Base-by-base conservation (phyloP, 2,888 invertebrate species). In the Xestia sexstrigata region DNA sequence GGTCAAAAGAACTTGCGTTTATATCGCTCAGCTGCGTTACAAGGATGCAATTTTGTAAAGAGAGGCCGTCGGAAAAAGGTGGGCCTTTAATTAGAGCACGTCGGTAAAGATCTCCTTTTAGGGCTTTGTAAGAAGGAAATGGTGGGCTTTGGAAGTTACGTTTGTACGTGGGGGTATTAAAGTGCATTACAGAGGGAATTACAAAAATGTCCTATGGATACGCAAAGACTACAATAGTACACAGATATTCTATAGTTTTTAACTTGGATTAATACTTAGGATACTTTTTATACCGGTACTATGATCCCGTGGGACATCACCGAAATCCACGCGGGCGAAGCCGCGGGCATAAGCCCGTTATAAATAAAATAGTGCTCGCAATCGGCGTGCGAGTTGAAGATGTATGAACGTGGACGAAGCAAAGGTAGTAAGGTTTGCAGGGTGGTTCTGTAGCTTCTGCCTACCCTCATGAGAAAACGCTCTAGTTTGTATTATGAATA, bases 31-130 rank as follows among this genome's bases (percentile, higher is more conserved):
- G 79, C 82, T 84, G 78, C 69, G 75, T 49, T 26, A 72, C 30
- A 62, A 82, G 74, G 78, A 82, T 86, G 82, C 82, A 82, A 86
- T 86, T 79, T 84, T 69, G 74, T 65, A 69, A 75, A 76, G 68
- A 81, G 78, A 39, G 30, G 55, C n/a, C 81, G 35, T 58, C 71
- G 26, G 63, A 17, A 81, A 55, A 62, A 75, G 74, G 78, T 78
- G 49, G 17, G 47, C 65, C 60, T 81, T 15, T 81, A 77, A 86
- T 85, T 86, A 77, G 47, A 77, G 55, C 11, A 45, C 26, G 52
- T 8, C 20, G 35, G 47, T 15, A 70, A 67, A 47, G 20, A 52
- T 15, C 74, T 47, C 47, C 2, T 69, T 75, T 78, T 78, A 39
- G 1, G 62, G n/a, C 47, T 15, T 69, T 35, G 20, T 63, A 20